A percentile compares a stretch with the other conserved stretches of the same genome.
Evolutionary conservation across 2,888 invertebrate genomes (phyloP).

Genomic region (Silvanus unidentatus): DNA sequence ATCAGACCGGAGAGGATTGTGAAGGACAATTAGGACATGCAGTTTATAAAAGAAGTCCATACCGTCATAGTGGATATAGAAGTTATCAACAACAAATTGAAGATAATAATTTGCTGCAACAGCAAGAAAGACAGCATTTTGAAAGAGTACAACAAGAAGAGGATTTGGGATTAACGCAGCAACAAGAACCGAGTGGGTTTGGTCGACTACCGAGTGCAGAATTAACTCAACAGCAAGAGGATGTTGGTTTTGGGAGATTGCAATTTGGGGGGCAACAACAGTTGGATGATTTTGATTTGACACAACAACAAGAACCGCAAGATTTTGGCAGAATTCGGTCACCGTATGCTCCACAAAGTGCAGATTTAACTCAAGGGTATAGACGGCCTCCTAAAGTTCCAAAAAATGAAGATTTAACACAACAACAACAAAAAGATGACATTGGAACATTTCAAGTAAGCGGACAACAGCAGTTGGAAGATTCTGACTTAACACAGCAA

Average conservation of each 20-base stretch:
- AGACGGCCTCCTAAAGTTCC: neutral
- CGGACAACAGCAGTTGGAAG: neutral
- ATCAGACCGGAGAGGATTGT: neutral
- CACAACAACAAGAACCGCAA: constrained; percentile 10
- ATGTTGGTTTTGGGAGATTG: constrained; percentile 4
- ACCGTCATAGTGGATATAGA: neutral
- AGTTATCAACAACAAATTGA: too few relatives aligned
- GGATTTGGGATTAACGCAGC: constrained; percentile 15
- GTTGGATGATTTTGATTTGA: constrained; percentile 13
- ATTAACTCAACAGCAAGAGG: constrained; percentile 9
- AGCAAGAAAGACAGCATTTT: constrained; percentile 7
- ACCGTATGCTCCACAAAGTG: too few relatives aligned
- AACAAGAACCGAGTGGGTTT: neutral
- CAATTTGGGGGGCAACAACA: constrained; percentile 8
- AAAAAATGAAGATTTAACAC: neutral
- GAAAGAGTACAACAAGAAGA: constrained; percentile 7
- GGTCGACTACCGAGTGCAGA: neutral
- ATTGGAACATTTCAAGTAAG: neutral
- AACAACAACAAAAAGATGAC: neutral
- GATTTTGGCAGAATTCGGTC: neutral
- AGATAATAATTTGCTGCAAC: constrained; percentile 5
- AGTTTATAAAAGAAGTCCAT: neutral
- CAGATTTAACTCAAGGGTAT: too few relatives aligned
- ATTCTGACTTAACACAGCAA: neutral
- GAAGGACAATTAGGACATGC: neutral